Evolutionary conservation across 1,140 invertebrate species (phyloP).

Genomic region (Heliconius congener): DNA sequence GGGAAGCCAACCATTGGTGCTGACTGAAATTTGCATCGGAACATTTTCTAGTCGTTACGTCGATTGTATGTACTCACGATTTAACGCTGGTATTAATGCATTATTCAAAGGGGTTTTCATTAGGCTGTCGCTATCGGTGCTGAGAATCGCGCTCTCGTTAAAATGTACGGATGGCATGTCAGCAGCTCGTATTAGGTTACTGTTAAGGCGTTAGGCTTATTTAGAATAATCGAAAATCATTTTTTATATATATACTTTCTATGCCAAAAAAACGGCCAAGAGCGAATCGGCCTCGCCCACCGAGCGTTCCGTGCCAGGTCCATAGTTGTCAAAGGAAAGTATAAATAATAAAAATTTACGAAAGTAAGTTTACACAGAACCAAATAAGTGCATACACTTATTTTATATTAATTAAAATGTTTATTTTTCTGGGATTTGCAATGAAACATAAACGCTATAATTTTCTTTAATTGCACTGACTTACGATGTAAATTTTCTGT

Average conservation of each 20-base stretch:
- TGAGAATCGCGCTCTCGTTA: constrained; percentile 76
- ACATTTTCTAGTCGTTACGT: constrained; percentile 70
- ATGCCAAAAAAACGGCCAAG: not conserved
- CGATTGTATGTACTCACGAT: constrained; percentile 78
- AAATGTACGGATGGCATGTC: constrained; percentile 80
- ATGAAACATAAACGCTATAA: too few species aligned
- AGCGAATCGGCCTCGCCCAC: too few species aligned
- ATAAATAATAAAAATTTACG: too few species aligned
- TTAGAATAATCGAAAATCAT: not conserved
- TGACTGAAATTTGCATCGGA: constrained; percentile 75
- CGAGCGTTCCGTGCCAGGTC: too few species aligned
- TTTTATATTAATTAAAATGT: too few species aligned
- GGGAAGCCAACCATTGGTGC: constrained; percentile 71
- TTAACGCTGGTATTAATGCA: constrained; percentile 81
- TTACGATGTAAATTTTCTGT: too few species aligned
- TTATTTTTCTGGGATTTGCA: too few species aligned
- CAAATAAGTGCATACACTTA: too few species aligned
- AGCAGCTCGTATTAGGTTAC: constrained; percentile 66
- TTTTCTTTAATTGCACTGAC: too few species aligned
- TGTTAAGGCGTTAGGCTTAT: not conserved
- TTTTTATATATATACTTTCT: not conserved
- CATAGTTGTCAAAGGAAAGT: too few species aligned
- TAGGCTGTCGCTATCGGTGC: constrained; percentile 75
- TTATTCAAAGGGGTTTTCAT: constrained; percentile 80
- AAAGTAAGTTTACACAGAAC: too few species aligned